These are phyloP conservation scores for Cyprinella venusta DNA, from an alignment of 2,797 vertebrate species.

Conservation along the genomic window DNA sequence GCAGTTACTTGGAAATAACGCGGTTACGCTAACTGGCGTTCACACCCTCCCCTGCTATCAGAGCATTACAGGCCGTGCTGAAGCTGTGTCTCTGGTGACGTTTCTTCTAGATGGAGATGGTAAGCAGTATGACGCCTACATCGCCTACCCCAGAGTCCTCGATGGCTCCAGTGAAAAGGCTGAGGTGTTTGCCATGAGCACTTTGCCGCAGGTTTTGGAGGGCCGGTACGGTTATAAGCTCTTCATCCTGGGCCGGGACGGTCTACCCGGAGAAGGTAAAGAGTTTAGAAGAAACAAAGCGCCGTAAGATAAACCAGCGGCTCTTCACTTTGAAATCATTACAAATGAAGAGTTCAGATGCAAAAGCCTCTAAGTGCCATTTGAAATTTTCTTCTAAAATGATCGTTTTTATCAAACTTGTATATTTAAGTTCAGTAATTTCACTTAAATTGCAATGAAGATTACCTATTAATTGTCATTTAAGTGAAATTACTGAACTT, in stretches of 20 bases:
- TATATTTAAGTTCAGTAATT: no score
- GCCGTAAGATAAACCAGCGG: background rate
- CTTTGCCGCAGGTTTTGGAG: constrained; percentile 88
- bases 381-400: no score
- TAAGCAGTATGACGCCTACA: constrained; percentile 89
- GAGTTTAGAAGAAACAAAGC: background rate
- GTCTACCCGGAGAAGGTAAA: constrained; percentile 86
- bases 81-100: background rate
- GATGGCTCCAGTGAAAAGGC: constrained; percentile 71
- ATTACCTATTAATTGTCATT: no score
- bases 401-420: no score
- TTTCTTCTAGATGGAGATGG: constrained; percentile 80
- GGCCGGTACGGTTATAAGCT: constrained; percentile 86
- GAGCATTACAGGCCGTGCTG: background rate
- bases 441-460: no score
- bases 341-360: no score
- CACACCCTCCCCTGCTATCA: background rate
- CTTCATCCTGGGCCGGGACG: constrained; percentile 88
- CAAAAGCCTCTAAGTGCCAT: no score
- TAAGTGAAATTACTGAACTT: no score
- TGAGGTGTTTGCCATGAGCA: constrained; percentile 83
- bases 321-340: background rate
- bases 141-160: constrained; percentile 81
- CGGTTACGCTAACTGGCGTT: background rate
- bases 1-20: background rate